phyloP scores from a whole-genome alignment of 2,797 vertebrate species.

The Percopsis omiscomaycus region DNA sequence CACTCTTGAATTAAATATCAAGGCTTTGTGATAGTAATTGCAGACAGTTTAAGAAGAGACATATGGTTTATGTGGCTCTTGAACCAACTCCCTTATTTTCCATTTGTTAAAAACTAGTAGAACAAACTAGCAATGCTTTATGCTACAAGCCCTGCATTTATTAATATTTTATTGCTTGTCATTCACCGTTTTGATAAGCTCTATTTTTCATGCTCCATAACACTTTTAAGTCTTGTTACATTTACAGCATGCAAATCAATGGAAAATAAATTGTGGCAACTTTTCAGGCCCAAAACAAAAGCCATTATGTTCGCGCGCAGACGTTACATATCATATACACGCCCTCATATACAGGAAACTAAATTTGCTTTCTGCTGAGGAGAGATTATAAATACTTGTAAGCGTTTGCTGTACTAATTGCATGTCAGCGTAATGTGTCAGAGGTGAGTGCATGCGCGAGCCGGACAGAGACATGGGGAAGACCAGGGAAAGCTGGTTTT shows the following conservation, averaged over 20 bases:
- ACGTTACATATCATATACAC: slow-evolving; percentile 24
- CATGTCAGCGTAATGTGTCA: too few relatives aligned
- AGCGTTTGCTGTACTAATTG: too few relatives aligned
- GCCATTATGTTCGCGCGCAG: slow-evolving; percentile 43
- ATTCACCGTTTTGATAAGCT: neutral
- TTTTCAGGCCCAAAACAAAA: slow-evolving; percentile 46
- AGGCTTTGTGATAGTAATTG: slow-evolving; percentile 46
- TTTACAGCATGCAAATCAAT: slow-evolving; percentile 51
- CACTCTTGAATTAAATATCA: slow-evolving; percentile 19
- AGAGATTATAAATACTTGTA: neutral
- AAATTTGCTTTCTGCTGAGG: slow-evolving; percentile 30
- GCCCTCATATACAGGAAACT: slow-evolving; percentile 16
- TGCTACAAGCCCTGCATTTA: too few relatives aligned
- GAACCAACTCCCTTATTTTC: slow-evolving; percentile 26
- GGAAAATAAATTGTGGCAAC: slow-evolving; percentile 55
- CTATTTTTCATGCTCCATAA: too few relatives aligned
- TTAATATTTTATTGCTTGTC: neutral
- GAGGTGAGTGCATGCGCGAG: too few relatives aligned
- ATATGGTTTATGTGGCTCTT: slow-evolving; percentile 39
- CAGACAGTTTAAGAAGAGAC: slow-evolving; percentile 32
- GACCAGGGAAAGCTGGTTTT: too few relatives aligned
- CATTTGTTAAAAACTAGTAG: slow-evolving; percentile 28
- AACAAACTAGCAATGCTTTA: too few relatives aligned
- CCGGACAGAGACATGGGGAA: too few relatives aligned
- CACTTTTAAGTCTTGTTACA: slow-evolving; percentile 40